Conservation (phyloP, 2,888 invertebrate genomes). For the Xylota sylvarum region DNA sequence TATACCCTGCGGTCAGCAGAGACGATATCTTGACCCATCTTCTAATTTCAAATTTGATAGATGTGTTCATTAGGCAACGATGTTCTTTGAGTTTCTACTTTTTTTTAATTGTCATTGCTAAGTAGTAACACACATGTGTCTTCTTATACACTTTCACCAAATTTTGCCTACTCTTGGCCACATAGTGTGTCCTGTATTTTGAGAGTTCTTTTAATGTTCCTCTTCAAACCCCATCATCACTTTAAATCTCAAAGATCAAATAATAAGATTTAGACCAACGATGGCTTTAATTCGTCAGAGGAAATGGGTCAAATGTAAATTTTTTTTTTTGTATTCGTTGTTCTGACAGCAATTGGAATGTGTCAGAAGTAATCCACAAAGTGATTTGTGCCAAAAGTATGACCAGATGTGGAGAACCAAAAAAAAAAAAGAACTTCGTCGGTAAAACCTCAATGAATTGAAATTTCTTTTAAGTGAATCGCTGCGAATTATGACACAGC, state of each 20-base stretch:
- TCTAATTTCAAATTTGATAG: not conserved
- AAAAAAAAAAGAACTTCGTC: not conserved
- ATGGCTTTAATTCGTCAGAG: slow-evolving; percentile 14
- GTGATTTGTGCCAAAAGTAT: slow-evolving; percentile 53
- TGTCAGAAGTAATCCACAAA: slow-evolving; percentile 53
- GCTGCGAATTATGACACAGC: slow-evolving; percentile 66
- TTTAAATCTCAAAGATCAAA: slow-evolving; percentile 38
- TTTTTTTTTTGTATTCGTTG: slow-evolving; percentile 4
- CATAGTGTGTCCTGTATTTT: slow-evolving; percentile 22
- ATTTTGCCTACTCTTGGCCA: not conserved
- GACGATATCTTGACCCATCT: not conserved
- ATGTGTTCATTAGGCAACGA: not conserved
- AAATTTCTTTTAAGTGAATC: slow-evolving; percentile 50
- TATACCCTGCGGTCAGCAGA: no score
- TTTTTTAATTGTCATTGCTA: slow-evolving; percentile 10
- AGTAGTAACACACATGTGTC: slow-evolving; percentile 5
- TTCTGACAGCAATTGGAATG: slow-evolving; percentile 25
- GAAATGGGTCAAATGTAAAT: slow-evolving; percentile 60
- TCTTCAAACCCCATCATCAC: slow-evolving; percentile 32
- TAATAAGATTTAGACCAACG: slow-evolving; percentile 33
- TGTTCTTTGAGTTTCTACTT: not conserved
- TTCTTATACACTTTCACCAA: not conserved
- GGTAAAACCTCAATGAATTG: slow-evolving; percentile 55
- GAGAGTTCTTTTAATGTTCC: slow-evolving; percentile 2
- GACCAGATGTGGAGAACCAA: slow-evolving; percentile 30